phyloP scores from a whole-genome alignment of 53 echinoderm and acorn worm species.

The Paracentrotus lividus region DNA sequence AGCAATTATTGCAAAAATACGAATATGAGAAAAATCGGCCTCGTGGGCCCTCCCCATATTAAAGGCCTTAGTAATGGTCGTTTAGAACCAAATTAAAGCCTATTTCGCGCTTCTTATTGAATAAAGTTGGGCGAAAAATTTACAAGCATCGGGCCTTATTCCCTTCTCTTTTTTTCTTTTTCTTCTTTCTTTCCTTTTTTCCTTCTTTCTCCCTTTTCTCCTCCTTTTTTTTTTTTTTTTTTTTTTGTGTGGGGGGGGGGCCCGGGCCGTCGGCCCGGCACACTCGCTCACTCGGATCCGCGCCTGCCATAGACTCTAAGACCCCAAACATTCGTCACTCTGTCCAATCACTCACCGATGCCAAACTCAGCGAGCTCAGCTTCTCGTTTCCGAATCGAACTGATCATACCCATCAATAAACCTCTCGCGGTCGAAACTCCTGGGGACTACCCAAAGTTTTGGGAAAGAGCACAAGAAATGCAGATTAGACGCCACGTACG shows the following conservation, averaged over 20 bases:
- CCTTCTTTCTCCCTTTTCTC: not conserved
- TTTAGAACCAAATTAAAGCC: too few relatives aligned
- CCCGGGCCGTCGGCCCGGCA: too few relatives aligned
- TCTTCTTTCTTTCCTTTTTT: not conserved
- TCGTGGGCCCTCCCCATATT: too few relatives aligned
- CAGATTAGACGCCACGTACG: constrained; percentile 56
- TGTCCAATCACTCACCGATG: constrained; percentile 27
- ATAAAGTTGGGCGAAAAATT: too few relatives aligned
- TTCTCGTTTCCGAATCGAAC: constrained; percentile 39
- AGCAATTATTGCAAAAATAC: too few relatives aligned
- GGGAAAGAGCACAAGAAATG: constrained; percentile 54
- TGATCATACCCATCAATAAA: constrained; percentile 13
- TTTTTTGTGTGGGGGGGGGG: too few relatives aligned
- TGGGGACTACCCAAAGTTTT: constrained; percentile 20
- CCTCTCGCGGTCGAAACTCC: constrained; percentile 42
- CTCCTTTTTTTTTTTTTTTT: not conserved
- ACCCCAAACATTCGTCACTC: not conserved
- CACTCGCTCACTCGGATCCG: not conserved
- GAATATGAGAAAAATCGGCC: too few relatives aligned
- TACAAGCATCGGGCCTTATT: too few relatives aligned
- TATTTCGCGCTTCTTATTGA: too few relatives aligned
- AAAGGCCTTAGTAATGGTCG: too few relatives aligned
- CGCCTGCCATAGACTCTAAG: too few relatives aligned
- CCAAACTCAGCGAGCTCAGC: constrained; percentile 42
- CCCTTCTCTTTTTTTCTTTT: too few relatives aligned